A percentile compares a stretch with the other conserved stretches of the same genome.
These are phyloP conservation scores for Papilio gigon DNA, from an alignment of 2,888 invertebrate species.

Conservation along the genomic window DNA sequence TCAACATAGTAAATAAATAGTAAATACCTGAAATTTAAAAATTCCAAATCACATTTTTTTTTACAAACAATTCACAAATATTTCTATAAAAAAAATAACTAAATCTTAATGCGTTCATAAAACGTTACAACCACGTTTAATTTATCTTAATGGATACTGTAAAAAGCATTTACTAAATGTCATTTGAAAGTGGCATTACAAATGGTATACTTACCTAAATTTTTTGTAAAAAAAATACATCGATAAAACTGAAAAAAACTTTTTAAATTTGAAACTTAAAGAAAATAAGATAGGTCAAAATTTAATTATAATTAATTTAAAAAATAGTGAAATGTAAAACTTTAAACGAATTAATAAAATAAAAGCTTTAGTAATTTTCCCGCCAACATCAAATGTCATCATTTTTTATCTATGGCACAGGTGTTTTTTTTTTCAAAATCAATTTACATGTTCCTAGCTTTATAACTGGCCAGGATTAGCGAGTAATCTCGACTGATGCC, in stretches of 20 bases:
- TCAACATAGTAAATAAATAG: neutral
- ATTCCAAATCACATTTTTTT: neutral
- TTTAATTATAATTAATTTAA: no score
- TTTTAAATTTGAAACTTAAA: no score
- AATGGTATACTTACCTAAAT: neutral
- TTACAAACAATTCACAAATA: neutral
- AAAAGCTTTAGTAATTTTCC: neutral
- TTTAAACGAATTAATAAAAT: neutral
- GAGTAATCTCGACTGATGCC: conserved; percentile 13
- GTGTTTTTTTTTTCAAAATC: neutral
- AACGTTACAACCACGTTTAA: neutral
- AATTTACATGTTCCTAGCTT: neutral
- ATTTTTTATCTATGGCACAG: conserved; percentile 9
- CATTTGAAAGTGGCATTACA: neutral
- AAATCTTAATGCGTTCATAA: neutral
- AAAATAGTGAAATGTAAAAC: neutral
- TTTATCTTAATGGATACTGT: neutral
- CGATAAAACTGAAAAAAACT: neutral
- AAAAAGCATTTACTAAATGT: neutral
- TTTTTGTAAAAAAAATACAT: no score
- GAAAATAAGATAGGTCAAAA: no score
- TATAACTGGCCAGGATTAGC: neutral
- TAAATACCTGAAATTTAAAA: neutral
- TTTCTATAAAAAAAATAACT: neutral
- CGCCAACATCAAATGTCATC: neutral